Conservation (phyloP, 1,140 invertebrate genomes). For the Akabosia matsudoensis region DNA sequence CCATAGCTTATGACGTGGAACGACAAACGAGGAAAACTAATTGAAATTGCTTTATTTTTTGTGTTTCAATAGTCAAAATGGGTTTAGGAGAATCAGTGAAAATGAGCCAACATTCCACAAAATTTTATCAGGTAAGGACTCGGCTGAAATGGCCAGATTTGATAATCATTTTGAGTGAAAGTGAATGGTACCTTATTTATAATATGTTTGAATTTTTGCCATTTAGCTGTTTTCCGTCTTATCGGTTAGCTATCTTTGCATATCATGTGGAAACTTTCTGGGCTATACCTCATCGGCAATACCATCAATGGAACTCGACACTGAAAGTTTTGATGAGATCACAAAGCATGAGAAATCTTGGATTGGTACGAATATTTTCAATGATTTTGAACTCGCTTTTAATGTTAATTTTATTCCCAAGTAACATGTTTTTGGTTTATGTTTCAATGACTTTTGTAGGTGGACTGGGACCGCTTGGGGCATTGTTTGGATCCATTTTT, state of each 20-base stretch:
- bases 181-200: neutral
- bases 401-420: neutral
- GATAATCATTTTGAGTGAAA: too few relatives aligned
- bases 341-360: conserved; percentile 36
- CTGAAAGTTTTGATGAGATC: conserved; percentile 24
- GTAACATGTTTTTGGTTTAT: too few relatives aligned
- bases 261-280: conserved; percentile 39
- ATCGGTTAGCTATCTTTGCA: conserved; percentile 29
- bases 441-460: too few relatives aligned
- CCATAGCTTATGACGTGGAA: too few relatives aligned
- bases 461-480: conserved; percentile 38
- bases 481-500: conserved; percentile 37
- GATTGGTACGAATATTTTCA: conserved; percentile 34
- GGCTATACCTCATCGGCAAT: conserved; percentile 38
- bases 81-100: neutral
- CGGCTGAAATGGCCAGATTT: too few relatives aligned
- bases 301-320: conserved; percentile 37
- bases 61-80: neutral
- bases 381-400: neutral
- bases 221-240: conserved; percentile 31
- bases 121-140: conserved; percentile 23
- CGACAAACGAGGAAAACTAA: too few relatives aligned
- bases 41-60: too few relatives aligned
- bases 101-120: neutral
- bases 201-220: neutral